Evolutionary conservation across 2,113 vertebrate species (phyloP).

Genomic region (Myotis lucifugus): DNA sequence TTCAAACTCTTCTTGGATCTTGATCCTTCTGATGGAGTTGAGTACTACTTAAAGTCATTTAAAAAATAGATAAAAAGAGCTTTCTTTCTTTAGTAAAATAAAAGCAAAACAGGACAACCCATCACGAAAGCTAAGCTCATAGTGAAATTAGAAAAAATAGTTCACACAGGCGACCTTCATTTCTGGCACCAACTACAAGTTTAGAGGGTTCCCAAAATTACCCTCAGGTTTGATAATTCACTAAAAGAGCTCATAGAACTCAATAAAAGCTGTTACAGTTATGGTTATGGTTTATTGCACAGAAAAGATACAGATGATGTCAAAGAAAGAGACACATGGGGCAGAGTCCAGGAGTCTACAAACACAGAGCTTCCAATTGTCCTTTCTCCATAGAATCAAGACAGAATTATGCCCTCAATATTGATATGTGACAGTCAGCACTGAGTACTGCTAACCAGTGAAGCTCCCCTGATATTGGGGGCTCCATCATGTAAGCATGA

Average conservation of each 20-base stretch:
- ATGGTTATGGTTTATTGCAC: background rate
- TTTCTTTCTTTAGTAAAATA: slow-evolving; percentile 1
- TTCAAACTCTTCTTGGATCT: background rate
- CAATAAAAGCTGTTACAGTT: background rate
- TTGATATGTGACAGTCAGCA: background rate
- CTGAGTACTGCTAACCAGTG: background rate
- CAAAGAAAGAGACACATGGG: background rate
- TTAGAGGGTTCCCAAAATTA: background rate
- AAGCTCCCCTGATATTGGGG: background rate
- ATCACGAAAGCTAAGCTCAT: background rate
- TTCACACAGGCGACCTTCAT: background rate
- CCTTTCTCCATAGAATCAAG: background rate
- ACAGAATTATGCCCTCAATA: background rate
- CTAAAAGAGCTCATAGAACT: background rate
- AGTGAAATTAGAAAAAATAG: background rate
- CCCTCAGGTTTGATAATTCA: background rate
- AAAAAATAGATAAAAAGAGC: background rate
- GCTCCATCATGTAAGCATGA: background rate
- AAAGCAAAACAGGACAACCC: background rate
- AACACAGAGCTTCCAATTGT: background rate
- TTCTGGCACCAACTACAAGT: background rate
- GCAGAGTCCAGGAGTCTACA: background rate
- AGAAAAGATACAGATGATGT: background rate
- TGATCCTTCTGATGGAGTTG: background rate
- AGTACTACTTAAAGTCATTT: slow-evolving; percentile 3